Conservation (phyloP, 2,113 vertebrate genomes). For the Bucco capensis region DNA sequence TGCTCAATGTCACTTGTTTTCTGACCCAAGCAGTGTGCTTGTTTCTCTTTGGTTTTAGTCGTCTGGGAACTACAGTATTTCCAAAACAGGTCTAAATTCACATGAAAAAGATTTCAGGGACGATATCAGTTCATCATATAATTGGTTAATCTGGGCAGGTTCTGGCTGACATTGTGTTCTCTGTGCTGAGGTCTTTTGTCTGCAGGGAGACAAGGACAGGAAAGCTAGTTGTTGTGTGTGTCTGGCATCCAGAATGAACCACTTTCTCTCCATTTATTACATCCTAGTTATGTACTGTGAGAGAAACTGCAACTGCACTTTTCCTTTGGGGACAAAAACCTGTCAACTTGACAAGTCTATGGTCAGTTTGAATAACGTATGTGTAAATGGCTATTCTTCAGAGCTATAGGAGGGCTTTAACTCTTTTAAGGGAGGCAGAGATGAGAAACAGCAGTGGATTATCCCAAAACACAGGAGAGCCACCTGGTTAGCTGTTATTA, state of each 20-base stretch:
- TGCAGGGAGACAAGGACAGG: neutral
- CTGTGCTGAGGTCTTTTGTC: neutral
- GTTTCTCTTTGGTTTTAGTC: neutral
- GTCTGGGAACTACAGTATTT: neutral
- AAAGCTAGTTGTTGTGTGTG: neutral
- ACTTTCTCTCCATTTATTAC: conserved; percentile 1
- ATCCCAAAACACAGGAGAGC: neutral
- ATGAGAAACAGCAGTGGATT: neutral
- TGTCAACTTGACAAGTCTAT: neutral
- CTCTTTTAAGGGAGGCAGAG: neutral
- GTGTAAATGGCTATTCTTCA: neutral
- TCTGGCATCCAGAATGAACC: neutral
- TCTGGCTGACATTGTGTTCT: neutral
- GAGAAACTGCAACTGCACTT: neutral
- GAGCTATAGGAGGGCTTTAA: neutral
- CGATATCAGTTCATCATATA: neutral
- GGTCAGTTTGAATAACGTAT: neutral
- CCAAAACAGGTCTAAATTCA: neutral
- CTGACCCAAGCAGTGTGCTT: neutral
- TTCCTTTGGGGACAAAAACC: neutral
- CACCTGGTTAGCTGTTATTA: neutral
- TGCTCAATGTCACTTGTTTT: neutral
- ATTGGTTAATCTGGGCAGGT: neutral
- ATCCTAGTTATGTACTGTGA: neutral
- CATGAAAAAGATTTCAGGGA: neutral